These are phyloP conservation scores for Frankliniella intonsa DNA, from an alignment of 2,888 invertebrate species.

Conservation along the genomic window DNA sequence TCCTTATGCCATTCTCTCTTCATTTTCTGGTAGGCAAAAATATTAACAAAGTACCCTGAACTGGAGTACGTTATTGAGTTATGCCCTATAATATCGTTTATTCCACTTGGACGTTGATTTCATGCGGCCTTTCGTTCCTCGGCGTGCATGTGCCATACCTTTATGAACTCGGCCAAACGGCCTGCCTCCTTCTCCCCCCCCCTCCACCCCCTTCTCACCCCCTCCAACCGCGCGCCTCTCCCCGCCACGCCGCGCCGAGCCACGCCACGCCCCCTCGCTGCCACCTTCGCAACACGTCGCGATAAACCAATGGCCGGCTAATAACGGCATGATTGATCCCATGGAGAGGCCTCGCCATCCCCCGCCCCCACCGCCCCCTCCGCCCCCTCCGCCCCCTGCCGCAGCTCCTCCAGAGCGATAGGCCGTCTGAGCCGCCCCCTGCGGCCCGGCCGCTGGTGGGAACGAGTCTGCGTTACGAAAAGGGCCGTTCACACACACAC, in stretches of 20 bases:
- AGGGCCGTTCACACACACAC: not conserved
- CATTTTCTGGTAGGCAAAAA: not conserved
- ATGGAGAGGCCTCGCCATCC: too few species aligned
- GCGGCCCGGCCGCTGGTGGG: not conserved
- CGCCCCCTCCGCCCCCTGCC: too few species aligned
- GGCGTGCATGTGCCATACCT: not conserved
- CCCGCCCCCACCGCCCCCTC: too few species aligned
- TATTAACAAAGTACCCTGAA: not conserved
- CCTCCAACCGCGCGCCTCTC: not conserved
- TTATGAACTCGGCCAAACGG: not conserved
- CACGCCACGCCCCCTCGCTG: not conserved
- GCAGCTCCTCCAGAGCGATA: too few species aligned
- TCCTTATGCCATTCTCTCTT: not conserved
- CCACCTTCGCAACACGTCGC: not conserved
- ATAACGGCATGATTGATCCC: slow-evolving; percentile 10
- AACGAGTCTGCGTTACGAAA: slow-evolving; percentile 11
- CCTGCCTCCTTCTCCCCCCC: not conserved
- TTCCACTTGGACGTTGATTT: too few species aligned
- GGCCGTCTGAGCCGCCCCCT: not conserved
- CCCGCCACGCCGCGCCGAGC: not conserved
- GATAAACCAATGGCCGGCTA: slow-evolving; percentile 6
- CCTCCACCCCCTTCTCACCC: not conserved
- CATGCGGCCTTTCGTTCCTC: not conserved
- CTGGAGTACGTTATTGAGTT: too few species aligned
- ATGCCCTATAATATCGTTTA: too few species aligned